Percentiles rank a stretch among this genome's conserved stretches.
These are phyloP conservation scores for Drosophila bifasciata DNA, from an alignment of 1,140 invertebrate species.

Conservation along the genomic window DNA sequence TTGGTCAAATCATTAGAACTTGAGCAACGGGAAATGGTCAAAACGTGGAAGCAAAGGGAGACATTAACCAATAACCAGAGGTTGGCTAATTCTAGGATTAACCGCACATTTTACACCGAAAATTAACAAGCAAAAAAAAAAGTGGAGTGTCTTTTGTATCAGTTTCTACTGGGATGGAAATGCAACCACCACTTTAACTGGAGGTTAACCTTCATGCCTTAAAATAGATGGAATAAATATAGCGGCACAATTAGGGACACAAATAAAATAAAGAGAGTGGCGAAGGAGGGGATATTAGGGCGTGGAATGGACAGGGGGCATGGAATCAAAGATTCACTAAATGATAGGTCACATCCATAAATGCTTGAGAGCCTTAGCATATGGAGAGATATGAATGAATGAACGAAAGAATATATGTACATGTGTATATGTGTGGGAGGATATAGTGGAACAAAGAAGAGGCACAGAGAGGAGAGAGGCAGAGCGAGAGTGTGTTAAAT, in stretches of 20 bases:
- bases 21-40: conserved; percentile 28
- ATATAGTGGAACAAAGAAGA: background rate
- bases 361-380: conserved; percentile 34
- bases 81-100: conserved; percentile 29
- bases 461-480: too few relatives aligned
- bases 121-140: background rate
- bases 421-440: background rate
- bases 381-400: conserved; percentile 6
- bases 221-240: conserved; percentile 44
- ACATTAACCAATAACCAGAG: conserved; percentile 12
- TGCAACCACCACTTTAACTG: conserved; percentile 17
- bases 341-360: conserved; percentile 39
- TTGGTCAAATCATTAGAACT: conserved; percentile 32
- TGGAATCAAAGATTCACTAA: conserved; percentile 36
- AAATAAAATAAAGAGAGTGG: conserved; percentile 11
- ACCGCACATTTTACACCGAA: conserved; percentile 8
- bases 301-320: background rate
- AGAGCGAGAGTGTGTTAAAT: too few relatives aligned
- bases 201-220: conserved; percentile 35
- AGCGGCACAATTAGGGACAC: conserved; percentile 36
- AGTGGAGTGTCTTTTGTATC: conserved; percentile 5
- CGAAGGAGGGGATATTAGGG: background rate
- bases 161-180: conserved; percentile 6
- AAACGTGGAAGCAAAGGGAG: background rate
- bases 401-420: too few relatives aligned